phyloP scores from a whole-genome alignment of 2,797 vertebrate genomes.

The Distichodus sexfasciatus region DNA sequence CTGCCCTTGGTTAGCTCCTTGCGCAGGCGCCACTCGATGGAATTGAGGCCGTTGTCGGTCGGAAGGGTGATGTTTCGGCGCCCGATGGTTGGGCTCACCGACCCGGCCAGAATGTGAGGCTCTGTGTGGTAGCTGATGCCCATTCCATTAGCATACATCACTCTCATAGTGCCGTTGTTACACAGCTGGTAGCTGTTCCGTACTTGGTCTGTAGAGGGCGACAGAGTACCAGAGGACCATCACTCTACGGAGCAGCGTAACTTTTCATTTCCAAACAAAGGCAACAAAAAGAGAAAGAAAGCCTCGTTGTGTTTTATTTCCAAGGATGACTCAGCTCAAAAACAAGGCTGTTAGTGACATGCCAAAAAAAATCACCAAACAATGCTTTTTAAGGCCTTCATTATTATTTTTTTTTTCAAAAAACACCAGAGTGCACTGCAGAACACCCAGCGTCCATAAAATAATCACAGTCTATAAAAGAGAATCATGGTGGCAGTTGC shows the following conservation, averaged over 20 bases:
- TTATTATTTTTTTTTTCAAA: conserved; percentile 52
- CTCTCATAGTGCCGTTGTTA: conserved; percentile 94
- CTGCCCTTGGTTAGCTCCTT: conserved; percentile 98
- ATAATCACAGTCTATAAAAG: conserved; percentile 70
- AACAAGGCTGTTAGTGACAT: conserved; percentile 23
- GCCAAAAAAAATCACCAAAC: conserved; percentile 18
- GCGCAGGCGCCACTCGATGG: conserved; percentile 97
- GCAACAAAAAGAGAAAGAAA: not conserved
- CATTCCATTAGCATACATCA: conserved; percentile 99
- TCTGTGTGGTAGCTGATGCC: conserved; percentile 98
- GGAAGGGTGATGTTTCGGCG: conserved; percentile 97
- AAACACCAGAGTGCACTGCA: conserved; percentile 63
- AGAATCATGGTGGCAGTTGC: conserved; percentile 73
- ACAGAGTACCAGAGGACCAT: conserved; percentile 14
- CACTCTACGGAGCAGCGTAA: not conserved
- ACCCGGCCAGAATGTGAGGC: conserved; percentile 95
- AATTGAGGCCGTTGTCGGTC: conserved; percentile 96
- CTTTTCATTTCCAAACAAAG: conserved; percentile 22
- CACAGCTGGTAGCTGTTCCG: conserved; percentile 99
- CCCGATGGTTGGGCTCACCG: conserved; percentile 96
- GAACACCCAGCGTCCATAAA: conserved; percentile 62
- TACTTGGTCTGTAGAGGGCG: conserved; percentile 88
- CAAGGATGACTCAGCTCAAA: conserved; percentile 16
- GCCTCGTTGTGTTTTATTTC: conserved; percentile 18
- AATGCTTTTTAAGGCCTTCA: conserved; percentile 16